These are phyloP conservation scores for Myripristis jacobus DNA, from an alignment of 2,797 vertebrate species.

Conservation along the genomic window DNA sequence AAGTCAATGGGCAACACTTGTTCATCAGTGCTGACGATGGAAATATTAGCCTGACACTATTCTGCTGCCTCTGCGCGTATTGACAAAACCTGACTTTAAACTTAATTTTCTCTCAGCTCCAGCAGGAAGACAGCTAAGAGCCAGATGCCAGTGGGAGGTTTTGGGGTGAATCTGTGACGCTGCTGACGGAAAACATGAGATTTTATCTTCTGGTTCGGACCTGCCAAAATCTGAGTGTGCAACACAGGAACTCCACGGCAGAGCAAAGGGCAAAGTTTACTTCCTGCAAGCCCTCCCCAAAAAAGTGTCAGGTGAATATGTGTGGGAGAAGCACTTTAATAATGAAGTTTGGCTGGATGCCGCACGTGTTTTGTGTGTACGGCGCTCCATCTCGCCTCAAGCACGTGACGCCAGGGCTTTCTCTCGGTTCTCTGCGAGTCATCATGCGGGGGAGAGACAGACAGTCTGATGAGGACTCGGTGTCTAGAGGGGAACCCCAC, in stretches of 20 bases:
- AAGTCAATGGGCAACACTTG: slow-evolving; percentile 83
- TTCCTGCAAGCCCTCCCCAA: slow-evolving; percentile 11
- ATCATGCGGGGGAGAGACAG: slow-evolving; percentile 65
- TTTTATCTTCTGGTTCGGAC: slow-evolving; percentile 9
- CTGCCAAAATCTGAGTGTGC: slow-evolving; percentile 3
- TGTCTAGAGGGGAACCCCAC: slow-evolving; percentile 42
- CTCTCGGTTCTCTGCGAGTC: slow-evolving; percentile 28
- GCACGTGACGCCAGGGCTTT: slow-evolving; percentile 27
- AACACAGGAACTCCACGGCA: not conserved
- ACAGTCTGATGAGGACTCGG: slow-evolving; percentile 59
- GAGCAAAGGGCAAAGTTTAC: slow-evolving; percentile 18
- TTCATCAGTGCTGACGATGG: slow-evolving; percentile 69
- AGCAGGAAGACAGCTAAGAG: slow-evolving; percentile 55
- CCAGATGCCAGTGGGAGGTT: slow-evolving; percentile 73
- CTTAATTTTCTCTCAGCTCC: slow-evolving; percentile 69
- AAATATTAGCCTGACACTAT: slow-evolving; percentile 75
- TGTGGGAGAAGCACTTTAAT: slow-evolving; percentile 14
- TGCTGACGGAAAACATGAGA: not conserved
- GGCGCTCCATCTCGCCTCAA: slow-evolving; percentile 34
- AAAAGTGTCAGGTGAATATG: slow-evolving; percentile 5
- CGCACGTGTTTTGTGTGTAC: slow-evolving; percentile 9
- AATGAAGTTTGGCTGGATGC: not conserved
- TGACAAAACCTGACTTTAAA: slow-evolving; percentile 71
- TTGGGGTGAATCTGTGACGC: not conserved
- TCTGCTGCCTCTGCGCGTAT: slow-evolving; percentile 61